Evolutionary conservation across 2,888 invertebrate species (phyloP), one percentile per base, ranked within the genome.

Genomic region (Beris morrisii): DNA sequence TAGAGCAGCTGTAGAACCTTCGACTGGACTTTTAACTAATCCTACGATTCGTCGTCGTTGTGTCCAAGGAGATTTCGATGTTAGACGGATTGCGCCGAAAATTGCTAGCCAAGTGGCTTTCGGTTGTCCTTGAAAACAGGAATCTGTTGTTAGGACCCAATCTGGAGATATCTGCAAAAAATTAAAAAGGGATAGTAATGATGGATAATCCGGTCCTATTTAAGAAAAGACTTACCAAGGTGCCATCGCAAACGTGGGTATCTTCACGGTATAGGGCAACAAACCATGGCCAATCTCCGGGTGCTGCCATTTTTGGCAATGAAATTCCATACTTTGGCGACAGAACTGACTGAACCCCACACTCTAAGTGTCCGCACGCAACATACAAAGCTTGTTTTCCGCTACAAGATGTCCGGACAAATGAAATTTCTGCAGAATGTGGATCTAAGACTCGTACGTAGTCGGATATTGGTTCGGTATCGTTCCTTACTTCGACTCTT

Each of bases 251-350:
- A 5, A 92, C 90, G 77, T 95, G 94, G 48, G 90, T 88, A 71
- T 92, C 90, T 74, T 93, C 88, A 73, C 93, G 88, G 74, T 91
- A 87, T 3, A 95, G 82, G 2, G 91, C 89, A 15, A 89, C 91
- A 76, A 93, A 89, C 94, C 95, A 95, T n/a, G 95, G 95, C 94
- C 94, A 93, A 78, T 93, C 93, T 3, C 93, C 93, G 0, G 91
- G 89, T 4, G 84, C 84, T 1, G 92, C 86, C 80, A 91, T 88
- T 74, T 91, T 90, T 45, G 86, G 84, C 68, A 93, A 80, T 7
- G 77, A 75, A 15, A 78, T 64, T 11, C 59, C 81, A 68, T 79
- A 73, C 65, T 79, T 82, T 53, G 78, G 76, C 32, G 76, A 74
- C 56, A 83, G 79, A 0, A 81, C 84, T 11, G 88, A 86, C 64